Evolutionary conservation across 2,113 vertebrate species (phyloP).

Genomic region (Apteryx mantelli): DNA sequence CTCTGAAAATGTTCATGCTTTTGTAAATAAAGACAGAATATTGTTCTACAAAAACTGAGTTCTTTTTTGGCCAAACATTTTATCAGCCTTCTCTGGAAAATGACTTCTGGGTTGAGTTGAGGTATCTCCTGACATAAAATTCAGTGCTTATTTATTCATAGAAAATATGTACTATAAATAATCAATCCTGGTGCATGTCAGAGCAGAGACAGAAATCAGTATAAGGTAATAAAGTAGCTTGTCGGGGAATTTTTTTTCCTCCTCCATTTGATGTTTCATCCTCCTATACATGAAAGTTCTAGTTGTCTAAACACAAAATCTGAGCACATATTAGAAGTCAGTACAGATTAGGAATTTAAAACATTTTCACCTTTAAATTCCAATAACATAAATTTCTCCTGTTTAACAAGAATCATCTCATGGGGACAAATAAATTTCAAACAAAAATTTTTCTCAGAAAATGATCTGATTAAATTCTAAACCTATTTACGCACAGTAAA

Average conservation of each 20-base stretch:
- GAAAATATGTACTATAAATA: conserved; percentile 6
- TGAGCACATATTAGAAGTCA: neutral
- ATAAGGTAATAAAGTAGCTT: neutral
- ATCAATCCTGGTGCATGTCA: neutral
- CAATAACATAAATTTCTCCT: neutral
- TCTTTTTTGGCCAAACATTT: neutral
- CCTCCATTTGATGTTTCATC: neutral
- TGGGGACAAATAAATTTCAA: neutral
- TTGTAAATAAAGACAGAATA: neutral
- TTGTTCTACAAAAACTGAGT: neutral
- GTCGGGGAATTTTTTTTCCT: neutral
- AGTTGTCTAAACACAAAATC: neutral
- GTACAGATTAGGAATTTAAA: neutral
- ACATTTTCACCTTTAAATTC: neutral
- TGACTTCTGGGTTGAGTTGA: neutral
- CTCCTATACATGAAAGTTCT: neutral
- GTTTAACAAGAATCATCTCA: neutral
- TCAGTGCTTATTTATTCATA: conserved; percentile 40
- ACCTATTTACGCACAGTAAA: neutral
- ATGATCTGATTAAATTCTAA: neutral
- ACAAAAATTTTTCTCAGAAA: neutral
- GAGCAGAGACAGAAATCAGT: neutral
- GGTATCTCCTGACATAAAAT: neutral
- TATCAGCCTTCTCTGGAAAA: neutral
- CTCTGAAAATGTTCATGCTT: neutral